Percentiles rank a stretch among this genome's conserved stretches.
Conservation (phyloP, 2,888 invertebrate species). For the Parnassius mnemosyne region DNA sequence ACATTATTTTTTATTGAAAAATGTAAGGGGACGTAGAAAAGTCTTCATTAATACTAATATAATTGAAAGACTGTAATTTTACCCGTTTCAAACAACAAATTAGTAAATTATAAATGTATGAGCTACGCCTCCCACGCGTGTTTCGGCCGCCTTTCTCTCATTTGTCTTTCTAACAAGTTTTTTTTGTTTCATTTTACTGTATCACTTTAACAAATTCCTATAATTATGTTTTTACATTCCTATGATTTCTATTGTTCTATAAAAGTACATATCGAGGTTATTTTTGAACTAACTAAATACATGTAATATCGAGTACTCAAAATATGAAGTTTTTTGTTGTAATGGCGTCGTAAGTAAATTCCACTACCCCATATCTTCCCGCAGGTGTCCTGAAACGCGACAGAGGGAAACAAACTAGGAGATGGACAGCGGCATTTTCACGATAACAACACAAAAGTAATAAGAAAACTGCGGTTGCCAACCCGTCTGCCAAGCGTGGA, state of each 20-base stretch:
- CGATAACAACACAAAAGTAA: no score
- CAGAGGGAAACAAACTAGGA: no score
- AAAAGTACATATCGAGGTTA: no score
- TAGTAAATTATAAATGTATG: conserved; percentile 77
- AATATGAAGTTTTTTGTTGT: no score
- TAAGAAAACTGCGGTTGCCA: no score
- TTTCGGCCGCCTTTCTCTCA: conserved; percentile 62
- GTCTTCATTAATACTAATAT: conserved; percentile 75
- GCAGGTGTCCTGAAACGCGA: no score
- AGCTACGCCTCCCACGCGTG: conserved; percentile 62
- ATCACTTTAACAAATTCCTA: conserved; percentile 50
- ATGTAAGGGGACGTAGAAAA: conserved; percentile 43
- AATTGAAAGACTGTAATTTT: conserved; percentile 74
- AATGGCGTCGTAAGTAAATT: no score
- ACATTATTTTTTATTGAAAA: conserved; percentile 35
- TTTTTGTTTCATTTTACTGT: conserved; percentile 39
- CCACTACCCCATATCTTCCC: no score
- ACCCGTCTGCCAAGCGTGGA: no score
- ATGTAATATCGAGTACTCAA: no score
- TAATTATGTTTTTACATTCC: conserved; percentile 63
- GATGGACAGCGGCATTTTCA: no score
- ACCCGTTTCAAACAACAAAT: conserved; percentile 74
- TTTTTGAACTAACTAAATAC: no score
- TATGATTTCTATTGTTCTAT: conserved; percentile 13
- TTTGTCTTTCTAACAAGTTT: conserved; percentile 62